These are phyloP conservation scores for Zeus faber DNA, from an alignment of 2,113 vertebrate genomes.

Conservation along the genomic window DNA sequence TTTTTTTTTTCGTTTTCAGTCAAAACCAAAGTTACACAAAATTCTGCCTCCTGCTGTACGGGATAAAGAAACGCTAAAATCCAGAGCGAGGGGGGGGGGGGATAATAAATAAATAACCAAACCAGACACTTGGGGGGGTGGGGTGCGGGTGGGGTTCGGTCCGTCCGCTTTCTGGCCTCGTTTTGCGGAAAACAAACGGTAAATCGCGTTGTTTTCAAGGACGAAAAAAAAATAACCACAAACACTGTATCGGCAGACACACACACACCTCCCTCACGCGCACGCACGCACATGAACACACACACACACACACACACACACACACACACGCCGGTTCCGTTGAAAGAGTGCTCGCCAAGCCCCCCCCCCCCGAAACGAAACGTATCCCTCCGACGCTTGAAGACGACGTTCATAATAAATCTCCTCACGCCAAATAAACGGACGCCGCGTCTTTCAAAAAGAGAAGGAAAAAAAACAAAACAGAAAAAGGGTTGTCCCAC, in stretches of 20 bases:
- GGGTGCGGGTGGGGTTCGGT: not conserved
- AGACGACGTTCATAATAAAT: slow-evolving; percentile 91
- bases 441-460: slow-evolving; percentile 90
- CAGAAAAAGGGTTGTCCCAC: slow-evolving; percentile 91
- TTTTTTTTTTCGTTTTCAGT: slow-evolving; percentile 90
- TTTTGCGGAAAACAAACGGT: too few relatives aligned
- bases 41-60: slow-evolving; percentile 99
- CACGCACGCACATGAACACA: slow-evolving; percentile 75
- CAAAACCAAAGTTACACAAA: slow-evolving; percentile 99
- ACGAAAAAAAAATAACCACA: slow-evolving; percentile 60
- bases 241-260: slow-evolving; percentile 57
- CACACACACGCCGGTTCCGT: slow-evolving; percentile 82
- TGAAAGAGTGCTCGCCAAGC: slow-evolving; percentile 77
- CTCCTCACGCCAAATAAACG: slow-evolving; percentile 97
- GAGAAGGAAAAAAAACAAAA: slow-evolving; percentile 37
- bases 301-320: slow-evolving; percentile 78
- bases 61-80: slow-evolving; percentile 91
- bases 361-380: slow-evolving; percentile 92
- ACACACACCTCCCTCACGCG: slow-evolving; percentile 70
- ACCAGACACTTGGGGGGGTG: too few relatives aligned
- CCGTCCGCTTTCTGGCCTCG: not conserved
- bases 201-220: not conserved
- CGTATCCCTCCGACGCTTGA: slow-evolving; percentile 87
- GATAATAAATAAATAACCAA: slow-evolving; percentile 82
- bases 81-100: too few relatives aligned